Evolutionary conservation across 2,113 vertebrate species (phyloP).

Genomic region (Catharus bicknelli): DNA sequence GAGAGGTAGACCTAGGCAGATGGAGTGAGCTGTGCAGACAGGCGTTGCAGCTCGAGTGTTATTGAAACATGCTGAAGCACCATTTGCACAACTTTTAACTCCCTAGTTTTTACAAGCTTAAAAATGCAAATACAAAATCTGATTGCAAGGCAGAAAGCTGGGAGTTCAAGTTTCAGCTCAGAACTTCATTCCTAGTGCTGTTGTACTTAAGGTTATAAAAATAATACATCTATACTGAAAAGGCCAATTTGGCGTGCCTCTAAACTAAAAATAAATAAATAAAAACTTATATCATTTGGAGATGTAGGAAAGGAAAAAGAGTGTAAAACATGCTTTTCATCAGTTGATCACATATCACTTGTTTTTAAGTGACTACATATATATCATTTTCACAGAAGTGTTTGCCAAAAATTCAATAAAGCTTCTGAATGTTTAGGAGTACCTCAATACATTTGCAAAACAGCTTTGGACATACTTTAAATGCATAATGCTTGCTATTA

Average conservation of each 20-base stretch:
- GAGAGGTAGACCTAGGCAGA: background rate
- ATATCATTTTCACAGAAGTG: background rate
- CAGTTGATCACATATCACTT: fast-evolving
- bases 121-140: constrained; percentile 37
- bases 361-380: background rate
- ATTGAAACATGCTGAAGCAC: background rate
- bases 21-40: constrained; percentile 8
- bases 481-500: background rate
- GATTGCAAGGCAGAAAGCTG: background rate
- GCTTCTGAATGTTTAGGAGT: background rate
- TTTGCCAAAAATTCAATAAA: background rate
- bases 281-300: background rate
- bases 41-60: background rate
- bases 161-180: constrained; percentile 1
- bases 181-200: background rate
- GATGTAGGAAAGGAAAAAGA: background rate
- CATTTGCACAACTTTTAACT: background rate
- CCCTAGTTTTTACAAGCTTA: background rate
- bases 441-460: background rate
- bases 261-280: background rate
- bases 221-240: background rate
- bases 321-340: background rate
- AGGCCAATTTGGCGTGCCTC: background rate
- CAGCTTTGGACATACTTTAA: background rate
- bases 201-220: background rate